phyloP scores from a whole-genome alignment of 2,113 vertebrate species.

The Hippocampus guttulatus region DNA sequence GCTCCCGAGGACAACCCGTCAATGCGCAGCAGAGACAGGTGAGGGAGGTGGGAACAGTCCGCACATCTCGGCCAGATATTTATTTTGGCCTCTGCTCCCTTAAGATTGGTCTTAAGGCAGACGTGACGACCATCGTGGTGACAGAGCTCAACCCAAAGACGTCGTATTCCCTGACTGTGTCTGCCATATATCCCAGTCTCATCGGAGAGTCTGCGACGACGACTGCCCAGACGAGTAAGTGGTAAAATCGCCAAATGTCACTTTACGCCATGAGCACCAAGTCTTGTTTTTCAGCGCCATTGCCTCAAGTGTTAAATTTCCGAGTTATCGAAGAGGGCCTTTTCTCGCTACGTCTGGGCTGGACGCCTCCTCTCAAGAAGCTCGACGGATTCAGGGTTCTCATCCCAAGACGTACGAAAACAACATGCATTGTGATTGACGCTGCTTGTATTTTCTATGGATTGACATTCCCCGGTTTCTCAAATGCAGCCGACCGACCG shows the following conservation, averaged over 20 bases:
- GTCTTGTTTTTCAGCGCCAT: constrained; percentile 61
- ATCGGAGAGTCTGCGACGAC: constrained; percentile 68
- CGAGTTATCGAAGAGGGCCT: constrained; percentile 82
- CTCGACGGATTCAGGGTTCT: constrained; percentile 80
- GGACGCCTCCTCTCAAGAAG: constrained; percentile 77
- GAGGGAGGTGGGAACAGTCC: constrained; percentile 63
- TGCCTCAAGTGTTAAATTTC: constrained; percentile 82
- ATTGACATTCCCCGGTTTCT: not conserved
- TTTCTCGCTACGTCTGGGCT: constrained; percentile 80
- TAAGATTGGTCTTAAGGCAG: constrained; percentile 77
- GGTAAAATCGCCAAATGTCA: not conserved
- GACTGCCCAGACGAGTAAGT: constrained; percentile 77
- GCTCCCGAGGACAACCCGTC: constrained; percentile 47
- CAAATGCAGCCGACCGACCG: constrained; percentile 69
- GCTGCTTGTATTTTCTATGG: not conserved
- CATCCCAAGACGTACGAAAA: constrained; percentile 78
- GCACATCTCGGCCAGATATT: not conserved
- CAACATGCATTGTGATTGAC: not conserved
- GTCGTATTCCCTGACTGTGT: constrained; percentile 73
- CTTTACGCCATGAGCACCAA: not conserved
- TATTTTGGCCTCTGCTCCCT: constrained; percentile 1
- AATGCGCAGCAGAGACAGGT: constrained; percentile 69
- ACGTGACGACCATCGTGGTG: constrained; percentile 68
- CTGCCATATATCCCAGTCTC: constrained; percentile 70
- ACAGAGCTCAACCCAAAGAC: constrained; percentile 74